phyloP scores from a whole-genome alignment of 2,113 vertebrate species.

The Tragelaphus strepsiceros region DNA sequence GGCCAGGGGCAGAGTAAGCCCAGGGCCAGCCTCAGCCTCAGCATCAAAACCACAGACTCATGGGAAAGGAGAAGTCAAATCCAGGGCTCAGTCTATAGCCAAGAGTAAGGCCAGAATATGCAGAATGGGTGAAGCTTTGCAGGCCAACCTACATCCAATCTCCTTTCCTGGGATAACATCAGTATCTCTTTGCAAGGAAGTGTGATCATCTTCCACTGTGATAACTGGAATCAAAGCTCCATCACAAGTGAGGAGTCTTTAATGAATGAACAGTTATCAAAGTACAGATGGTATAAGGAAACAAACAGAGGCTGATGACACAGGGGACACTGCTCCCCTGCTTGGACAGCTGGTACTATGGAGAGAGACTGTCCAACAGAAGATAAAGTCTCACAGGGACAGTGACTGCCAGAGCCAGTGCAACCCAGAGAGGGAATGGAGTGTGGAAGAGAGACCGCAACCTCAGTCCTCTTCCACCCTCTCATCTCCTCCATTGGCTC shows the following conservation, averaged over 20 bases:
- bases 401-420: neutral
- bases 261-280: neutral
- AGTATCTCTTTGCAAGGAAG: neutral
- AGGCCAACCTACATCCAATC: neutral
- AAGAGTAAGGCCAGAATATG: neutral
- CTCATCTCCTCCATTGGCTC: neutral
- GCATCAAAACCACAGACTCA: neutral
- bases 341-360: neutral
- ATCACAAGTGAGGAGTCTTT: neutral
- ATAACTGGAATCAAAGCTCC: neutral
- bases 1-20: neutral
- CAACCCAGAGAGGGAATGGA: neutral
- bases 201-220: neutral
- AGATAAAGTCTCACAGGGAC: neutral
- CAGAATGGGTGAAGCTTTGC: neutral
- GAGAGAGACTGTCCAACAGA: neutral
- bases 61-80: neutral
- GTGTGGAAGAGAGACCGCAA: neutral
- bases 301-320: neutral
- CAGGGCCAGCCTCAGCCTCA: neutral
- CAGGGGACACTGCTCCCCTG: neutral
- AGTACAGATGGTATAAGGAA: neutral
- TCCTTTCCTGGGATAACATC: neutral
- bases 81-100: neutral
- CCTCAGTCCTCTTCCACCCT: neutral